Evolutionary conservation across 2,113 vertebrate species (phyloP), one percentile per base, ranked within the genome.

Genomic region (Melospiza georgiana): DNA sequence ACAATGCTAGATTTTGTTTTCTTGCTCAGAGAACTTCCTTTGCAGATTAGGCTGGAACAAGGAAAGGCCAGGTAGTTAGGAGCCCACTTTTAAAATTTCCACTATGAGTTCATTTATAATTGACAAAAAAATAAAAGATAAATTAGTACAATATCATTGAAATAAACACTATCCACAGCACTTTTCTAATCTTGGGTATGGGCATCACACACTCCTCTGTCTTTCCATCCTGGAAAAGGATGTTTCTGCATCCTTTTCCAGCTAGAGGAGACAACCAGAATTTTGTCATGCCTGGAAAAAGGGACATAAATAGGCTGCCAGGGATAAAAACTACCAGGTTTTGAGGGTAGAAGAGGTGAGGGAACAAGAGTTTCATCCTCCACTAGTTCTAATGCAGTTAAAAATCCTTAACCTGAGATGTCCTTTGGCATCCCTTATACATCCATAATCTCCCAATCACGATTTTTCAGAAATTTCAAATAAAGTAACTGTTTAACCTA

Each of bases 401-500:
- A 17, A 74, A 81, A 3, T 41, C 14, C 46, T 80, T 39, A 59
- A 44, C 28, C 3, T 78, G 16, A 75, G 48, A 87, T 91, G 46
- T 78, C 6, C 2, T 59, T 4, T 30, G 6, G 10, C 4, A n/a
- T 41, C 2, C 4, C 5, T 8, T 54, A 0, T 30, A 35, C 23
- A 4, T 78, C 15, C 1, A 8, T 7, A 31, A 27, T 13, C 9
- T 5, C 5, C 4, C 8, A 11, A 27, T 9, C 21, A 23, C 0
- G 0, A 28, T 14, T 18, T 41, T 57, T 58, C 11, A 58, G 16
- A 84, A 48, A 12, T 61, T 87, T 88, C 6, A 7, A 48, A 37
- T 66, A 44, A 18, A 1, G 11, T 2, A 35, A 4, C 2, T 10
- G 33, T 51, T 71, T 27, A 35, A 33, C 21, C 6, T 54, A 76